phyloP scores from a whole-genome alignment of 2,113 vertebrate species.

The Apistogramma diplotaenia region DNA sequence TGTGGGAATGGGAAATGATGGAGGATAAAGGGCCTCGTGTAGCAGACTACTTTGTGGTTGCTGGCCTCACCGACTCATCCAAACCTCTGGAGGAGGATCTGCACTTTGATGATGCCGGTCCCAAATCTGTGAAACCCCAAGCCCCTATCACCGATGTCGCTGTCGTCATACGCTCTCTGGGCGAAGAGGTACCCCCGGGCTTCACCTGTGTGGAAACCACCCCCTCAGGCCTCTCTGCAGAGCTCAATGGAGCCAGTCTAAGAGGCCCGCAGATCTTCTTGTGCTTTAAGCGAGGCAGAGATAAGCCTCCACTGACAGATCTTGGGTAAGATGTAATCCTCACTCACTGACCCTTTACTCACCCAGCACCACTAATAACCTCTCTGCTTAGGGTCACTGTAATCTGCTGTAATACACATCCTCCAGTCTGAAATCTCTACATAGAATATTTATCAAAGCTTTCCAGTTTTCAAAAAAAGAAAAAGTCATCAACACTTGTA shows the following conservation, averaged over 20 bases:
- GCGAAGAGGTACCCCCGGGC: constrained; percentile 91
- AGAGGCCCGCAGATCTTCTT: constrained; percentile 93
- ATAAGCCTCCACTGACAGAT: constrained; percentile 97
- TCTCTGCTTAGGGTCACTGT: constrained; percentile 17
- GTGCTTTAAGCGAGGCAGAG: constrained; percentile 93
- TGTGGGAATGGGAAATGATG: constrained; percentile 93
- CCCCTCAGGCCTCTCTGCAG: constrained; percentile 91
- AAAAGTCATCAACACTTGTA: not conserved
- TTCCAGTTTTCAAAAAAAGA: not conserved
- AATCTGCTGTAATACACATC: constrained; percentile 52
- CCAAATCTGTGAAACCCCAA: constrained; percentile 87
- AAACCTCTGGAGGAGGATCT: constrained; percentile 96
- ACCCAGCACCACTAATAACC: constrained; percentile 60
- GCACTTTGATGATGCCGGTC: constrained; percentile 89
- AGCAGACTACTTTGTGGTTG: constrained; percentile 98
- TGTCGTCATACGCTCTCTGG: constrained; percentile 92
- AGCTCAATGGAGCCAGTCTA: constrained; percentile 94
- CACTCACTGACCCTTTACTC: constrained; percentile 53
- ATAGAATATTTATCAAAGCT: constrained; percentile 14
- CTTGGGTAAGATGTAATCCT: constrained; percentile 87
- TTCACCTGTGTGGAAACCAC: constrained; percentile 91
- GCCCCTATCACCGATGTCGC: constrained; percentile 95
- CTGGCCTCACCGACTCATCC: constrained; percentile 89
- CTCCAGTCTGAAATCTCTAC: constrained; percentile 1
- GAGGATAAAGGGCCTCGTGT: constrained; percentile 98